Base-by-base conservation (phyloP, 2,113 vertebrate species). In the Physeter macrocephalus region DNA sequence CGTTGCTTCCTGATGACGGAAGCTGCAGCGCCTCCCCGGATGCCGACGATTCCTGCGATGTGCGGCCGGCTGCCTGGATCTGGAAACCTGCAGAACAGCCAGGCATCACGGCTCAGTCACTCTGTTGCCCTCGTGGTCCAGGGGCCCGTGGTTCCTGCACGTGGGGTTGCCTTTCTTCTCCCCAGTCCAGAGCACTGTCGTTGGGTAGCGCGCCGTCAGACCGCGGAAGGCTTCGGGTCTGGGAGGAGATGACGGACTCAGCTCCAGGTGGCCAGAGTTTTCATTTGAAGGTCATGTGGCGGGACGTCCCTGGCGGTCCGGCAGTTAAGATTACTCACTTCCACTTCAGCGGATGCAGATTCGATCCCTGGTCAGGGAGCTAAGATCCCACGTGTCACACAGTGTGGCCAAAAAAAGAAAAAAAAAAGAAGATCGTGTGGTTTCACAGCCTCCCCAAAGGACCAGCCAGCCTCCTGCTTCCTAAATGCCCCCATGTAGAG, bases 141-240 rank as follows among this genome's bases (percentile, higher is more conserved):
- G 29, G 49, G 18, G 14, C 1, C 1, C 9, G 3, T 81, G 0
- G 52, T 80, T 74, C 39, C 54, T 49, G n/a, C 39, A 10, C 0
- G 0, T 20, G 21, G 54, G 54, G n/a, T 41, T 57, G 69, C 62
- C 36, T 31, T 49, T 57, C 36, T 96, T 80, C 67, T 59, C 27
- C 61, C 1, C 43, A 3, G 8, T 75, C 54, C 10, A 6, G 59
- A 39, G 4, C 71, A 0, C 27, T 46, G 12, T 34, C 52, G 3
- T 25, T 36, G 20, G 78, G 54, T n/a, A 87, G 15, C 27, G 18
- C 15, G 0, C 5, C 2, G 14, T 39, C 61, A 62, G 52, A 8
- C 3, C 8, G 15, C 66, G 29, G 31, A 10, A 54, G 78, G 27
- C 90, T 15, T 13, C 0, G 1, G 43, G 36, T 49, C 80, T 49